Base-by-base conservation (phyloP, 2,888 invertebrate genomes). In the Unio pictorum region DNA sequence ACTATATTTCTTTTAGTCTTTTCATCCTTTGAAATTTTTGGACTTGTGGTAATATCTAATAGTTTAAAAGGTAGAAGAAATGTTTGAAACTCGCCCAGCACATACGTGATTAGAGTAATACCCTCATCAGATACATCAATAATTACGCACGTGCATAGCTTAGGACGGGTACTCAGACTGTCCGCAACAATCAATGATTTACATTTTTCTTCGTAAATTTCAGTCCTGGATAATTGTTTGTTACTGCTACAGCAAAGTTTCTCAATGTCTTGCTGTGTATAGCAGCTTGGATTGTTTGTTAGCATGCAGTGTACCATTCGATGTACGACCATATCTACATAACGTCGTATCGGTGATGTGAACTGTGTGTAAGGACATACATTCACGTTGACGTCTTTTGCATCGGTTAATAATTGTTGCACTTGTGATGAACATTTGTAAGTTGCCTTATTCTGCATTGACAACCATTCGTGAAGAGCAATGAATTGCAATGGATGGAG, bases 241-340 rank as follows among this genome's bases (percentile, higher is more conserved):
- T 73, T 75, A 54, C 74, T 61, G 57, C 71, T 64, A 11, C 28
- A 55, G 61, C 80, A 77, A 4, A 80, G 58, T 11, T 54, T 61
- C 17, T 68, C 61, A 17, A 80, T 67, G 23, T 79, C 76, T 5
- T 67, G 34, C 11, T 66, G 28, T 5, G 57, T 61, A 45, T 77
- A 79, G 20, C 74, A 74, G 59, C 69, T 59, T 26, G 18, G 30
- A 6, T 18, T 11, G 3, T 62, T 34, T 11, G 63, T 34, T 26
- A 72, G 18, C 30, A 65, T 65, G 18, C 78, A 75, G 67, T 82
- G 78, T 2, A 82, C 54, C 26, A 77, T 66, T 55, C 81, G 64
- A 45, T 80, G 74, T 15, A 64, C 61, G 20, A 77, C 71, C 0
- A 77, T 60, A 62, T 77, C 76, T 20, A 66, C 61, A 57, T 72